Evolutionary conservation across 2,113 vertebrate genomes (phyloP).

Genomic region (Tympanuchus pallidicinctus): DNA sequence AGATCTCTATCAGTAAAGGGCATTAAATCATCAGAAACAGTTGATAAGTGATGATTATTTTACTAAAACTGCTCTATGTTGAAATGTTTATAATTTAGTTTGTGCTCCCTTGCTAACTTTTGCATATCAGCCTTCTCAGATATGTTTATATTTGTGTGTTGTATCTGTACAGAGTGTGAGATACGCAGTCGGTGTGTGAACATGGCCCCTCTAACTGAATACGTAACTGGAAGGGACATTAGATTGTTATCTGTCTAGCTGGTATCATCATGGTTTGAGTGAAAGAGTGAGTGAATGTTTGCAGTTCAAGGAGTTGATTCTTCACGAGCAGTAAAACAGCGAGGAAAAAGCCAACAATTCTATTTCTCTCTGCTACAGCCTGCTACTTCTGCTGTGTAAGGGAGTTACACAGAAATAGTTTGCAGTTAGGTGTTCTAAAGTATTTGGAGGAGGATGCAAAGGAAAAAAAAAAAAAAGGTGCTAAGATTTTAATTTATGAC

Average conservation of each 20-base stretch:
- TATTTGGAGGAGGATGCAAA: neutral
- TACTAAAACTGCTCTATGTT: neutral
- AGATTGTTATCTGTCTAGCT: neutral
- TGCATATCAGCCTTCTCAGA: neutral
- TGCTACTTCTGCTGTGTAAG: neutral
- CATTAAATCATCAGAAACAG: neutral
- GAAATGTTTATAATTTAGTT: constrained; percentile 6
- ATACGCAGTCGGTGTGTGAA: neutral
- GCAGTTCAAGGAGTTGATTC: neutral
- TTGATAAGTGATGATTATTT: neutral
- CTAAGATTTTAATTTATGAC: neutral
- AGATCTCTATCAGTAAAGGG: neutral
- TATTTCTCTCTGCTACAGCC: neutral
- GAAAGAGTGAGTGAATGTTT: neutral
- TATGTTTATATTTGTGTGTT: neutral
- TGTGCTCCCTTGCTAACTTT: neutral
- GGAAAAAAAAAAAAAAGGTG: neutral
- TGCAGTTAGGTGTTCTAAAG: neutral
- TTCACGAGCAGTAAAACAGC: neutral
- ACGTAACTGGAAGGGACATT: neutral
- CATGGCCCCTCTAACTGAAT: neutral
- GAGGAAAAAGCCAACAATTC: neutral
- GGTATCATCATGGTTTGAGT: neutral
- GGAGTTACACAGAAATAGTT: neutral
- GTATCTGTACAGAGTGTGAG: neutral